These are phyloP conservation scores for Acanthosepion pharaonis DNA, from an alignment of 2,888 invertebrate species.

Conservation along the genomic window DNA sequence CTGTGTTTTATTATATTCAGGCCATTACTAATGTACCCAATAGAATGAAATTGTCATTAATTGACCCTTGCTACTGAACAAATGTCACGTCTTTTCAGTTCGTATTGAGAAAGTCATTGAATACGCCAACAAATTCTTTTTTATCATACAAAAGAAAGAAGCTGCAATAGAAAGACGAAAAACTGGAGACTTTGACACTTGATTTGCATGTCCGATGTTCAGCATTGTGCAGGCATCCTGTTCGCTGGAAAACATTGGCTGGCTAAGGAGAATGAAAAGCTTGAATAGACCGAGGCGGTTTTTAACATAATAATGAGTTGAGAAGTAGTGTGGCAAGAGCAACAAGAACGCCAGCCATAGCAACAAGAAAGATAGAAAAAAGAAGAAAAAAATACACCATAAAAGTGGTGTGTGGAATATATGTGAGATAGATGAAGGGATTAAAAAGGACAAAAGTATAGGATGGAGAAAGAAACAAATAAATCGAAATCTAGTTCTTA, in stretches of 20 bases:
- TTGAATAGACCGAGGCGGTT: not conserved
- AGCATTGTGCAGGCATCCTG: not conserved
- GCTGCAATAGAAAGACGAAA: not conserved
- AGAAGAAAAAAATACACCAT: too few relatives aligned
- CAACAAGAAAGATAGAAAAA: too few relatives aligned
- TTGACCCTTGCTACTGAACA: not conserved
- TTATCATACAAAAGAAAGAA: not conserved
- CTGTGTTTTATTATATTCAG: not conserved
- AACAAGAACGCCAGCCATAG: too few relatives aligned
- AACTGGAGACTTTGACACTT: constrained; percentile 22
- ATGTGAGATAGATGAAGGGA: not conserved
- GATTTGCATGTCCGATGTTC: constrained; percentile 33
- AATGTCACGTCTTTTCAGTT: constrained; percentile 20
- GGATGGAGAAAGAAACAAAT: not conserved
- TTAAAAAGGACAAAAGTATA: not conserved
- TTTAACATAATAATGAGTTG: constrained; percentile 9
- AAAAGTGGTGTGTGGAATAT: not conserved
- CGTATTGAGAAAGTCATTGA: constrained; percentile 33
- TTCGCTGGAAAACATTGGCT: constrained; percentile 20
- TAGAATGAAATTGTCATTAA: constrained; percentile 20
- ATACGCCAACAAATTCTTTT: not conserved
- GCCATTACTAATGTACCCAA: not conserved
- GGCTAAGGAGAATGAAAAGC: not conserved
- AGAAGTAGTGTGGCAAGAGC: not conserved
- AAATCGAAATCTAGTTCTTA: too few relatives aligned